Evolutionary conservation across 1,140 invertebrate genomes (phyloP).

Genomic region (Sitobion miscanthi): DNA sequence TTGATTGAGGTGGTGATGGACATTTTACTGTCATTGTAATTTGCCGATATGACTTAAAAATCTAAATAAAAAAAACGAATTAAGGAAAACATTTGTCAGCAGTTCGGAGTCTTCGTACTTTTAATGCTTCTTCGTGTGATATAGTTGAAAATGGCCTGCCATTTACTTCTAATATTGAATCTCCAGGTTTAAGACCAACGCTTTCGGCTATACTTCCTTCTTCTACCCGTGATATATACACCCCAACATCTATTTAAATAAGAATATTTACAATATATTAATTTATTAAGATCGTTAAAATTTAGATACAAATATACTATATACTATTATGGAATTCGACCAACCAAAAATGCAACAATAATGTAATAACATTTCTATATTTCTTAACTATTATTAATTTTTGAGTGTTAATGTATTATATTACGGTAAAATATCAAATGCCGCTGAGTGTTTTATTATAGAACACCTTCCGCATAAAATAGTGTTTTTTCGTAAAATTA

Average conservation of each 20-base stretch:
- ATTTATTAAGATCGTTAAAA: background rate
- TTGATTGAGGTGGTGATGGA: constrained; percentile 64
- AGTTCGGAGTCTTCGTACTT: constrained; percentile 68
- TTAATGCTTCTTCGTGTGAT: constrained; percentile 85
- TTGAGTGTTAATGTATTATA: background rate
- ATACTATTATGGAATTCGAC: background rate
- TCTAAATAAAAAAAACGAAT: constrained; percentile 67
- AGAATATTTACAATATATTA: background rate
- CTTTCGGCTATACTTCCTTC: constrained; percentile 85
- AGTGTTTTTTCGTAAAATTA: background rate
- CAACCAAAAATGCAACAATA: background rate
- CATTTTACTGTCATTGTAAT: constrained; percentile 86
- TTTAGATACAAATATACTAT: background rate
- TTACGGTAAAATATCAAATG: background rate
- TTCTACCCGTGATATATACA: constrained; percentile 86
- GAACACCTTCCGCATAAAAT: background rate
- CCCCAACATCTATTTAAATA: constrained; percentile 68
- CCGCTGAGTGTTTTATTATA: background rate
- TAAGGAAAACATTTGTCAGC: background rate
- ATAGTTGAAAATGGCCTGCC: constrained; percentile 85
- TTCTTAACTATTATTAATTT: background rate
- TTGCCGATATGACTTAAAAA: constrained; percentile 84
- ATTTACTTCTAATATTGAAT: constrained; percentile 88
- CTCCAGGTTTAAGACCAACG: constrained; percentile 81
- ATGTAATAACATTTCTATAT: background rate